phyloP scores from a whole-genome alignment of 2,113 vertebrate species.

The Poeciliopsis prolifica region DNA sequence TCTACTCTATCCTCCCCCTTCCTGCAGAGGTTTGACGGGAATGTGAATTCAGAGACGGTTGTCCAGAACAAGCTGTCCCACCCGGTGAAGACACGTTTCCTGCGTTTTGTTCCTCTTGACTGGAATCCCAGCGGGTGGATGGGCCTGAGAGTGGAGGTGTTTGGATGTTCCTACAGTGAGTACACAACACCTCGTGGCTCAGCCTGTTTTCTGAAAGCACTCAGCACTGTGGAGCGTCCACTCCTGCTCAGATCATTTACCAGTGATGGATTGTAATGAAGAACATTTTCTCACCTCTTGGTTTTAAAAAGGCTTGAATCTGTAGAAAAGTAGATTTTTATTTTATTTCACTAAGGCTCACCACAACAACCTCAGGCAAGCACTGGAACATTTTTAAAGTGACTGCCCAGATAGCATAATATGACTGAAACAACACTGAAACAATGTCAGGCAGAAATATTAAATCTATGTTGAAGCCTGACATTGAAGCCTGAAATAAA shows the following conservation, averaged over 20 bases:
- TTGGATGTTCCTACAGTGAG: conserved; percentile 94
- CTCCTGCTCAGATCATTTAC: conserved; percentile 1
- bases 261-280: conserved; percentile 23
- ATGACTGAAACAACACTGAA: too few relatives aligned
- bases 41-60: conserved; percentile 87
- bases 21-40: conserved; percentile 87
- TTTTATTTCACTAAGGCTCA: too few relatives aligned
- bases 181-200: conserved; percentile 44
- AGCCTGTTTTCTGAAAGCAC: background rate
- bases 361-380: too few relatives aligned
- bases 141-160: conserved; percentile 89
- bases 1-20: background rate
- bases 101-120: conserved; percentile 88
- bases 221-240: background rate
- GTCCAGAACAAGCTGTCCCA: conserved; percentile 89
- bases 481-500: too few relatives aligned
- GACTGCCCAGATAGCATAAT: too few relatives aligned
- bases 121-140: conserved; percentile 87
- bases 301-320: background rate
- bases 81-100: conserved; percentile 86
- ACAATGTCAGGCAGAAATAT: too few relatives aligned
- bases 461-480: too few relatives aligned
- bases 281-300: conserved; percentile 11
- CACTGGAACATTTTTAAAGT: too few relatives aligned
- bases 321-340: too few relatives aligned